Percentiles rank a stretch among this genome's conserved stretches.
These are phyloP conservation scores for Siderastrea siderea DNA, from an alignment of 92 coral and sea anemone genomes.

Conservation along the genomic window DNA sequence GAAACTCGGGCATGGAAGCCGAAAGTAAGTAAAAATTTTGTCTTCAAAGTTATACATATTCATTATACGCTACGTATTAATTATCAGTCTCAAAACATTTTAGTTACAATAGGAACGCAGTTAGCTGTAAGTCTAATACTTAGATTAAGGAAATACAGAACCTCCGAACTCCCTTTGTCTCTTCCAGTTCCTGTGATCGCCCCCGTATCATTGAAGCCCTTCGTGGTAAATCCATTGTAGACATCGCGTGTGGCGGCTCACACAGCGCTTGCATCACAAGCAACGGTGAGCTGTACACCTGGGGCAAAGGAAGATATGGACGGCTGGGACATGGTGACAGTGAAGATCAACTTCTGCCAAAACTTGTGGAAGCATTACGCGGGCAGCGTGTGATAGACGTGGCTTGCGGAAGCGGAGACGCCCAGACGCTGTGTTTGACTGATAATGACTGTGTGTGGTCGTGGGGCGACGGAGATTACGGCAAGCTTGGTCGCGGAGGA, in stretches of 20 bases:
- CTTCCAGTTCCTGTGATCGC: slow-evolving; percentile 86
- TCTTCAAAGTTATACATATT: neutral
- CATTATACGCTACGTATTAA: too few relatives aligned
- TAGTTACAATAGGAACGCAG: too few relatives aligned
- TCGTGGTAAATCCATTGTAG: slow-evolving; percentile 88
- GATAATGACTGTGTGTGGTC: slow-evolving; percentile 99
- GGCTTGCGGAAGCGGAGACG: slow-evolving; percentile 99
- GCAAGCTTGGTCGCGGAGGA: slow-evolving; percentile 99
- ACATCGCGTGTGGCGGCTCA: slow-evolving; percentile 96
- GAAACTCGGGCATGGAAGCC: slow-evolving; percentile 96
- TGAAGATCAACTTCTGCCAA: slow-evolving; percentile 93
- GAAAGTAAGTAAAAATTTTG: slow-evolving; percentile 73
- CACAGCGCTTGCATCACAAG: slow-evolving; percentile 94
- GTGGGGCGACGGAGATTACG: slow-evolving; percentile 99
- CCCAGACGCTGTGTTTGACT: slow-evolving; percentile 97
- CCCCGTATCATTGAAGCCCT: slow-evolving; percentile 93
- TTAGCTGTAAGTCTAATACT: too few relatives aligned
- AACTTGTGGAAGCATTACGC: slow-evolving; percentile 91
- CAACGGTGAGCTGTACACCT: slow-evolving; percentile 91
- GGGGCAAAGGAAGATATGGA: slow-evolving; percentile 99
- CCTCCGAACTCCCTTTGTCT: neutral
- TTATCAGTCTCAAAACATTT: too few relatives aligned
- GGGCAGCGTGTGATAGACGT: slow-evolving; percentile 94
- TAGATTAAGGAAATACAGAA: too few relatives aligned
- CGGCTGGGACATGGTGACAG: slow-evolving; percentile 98